Conservation (phyloP, 2,113 vertebrate genomes). For the Plestiodon gilberti region DNA sequence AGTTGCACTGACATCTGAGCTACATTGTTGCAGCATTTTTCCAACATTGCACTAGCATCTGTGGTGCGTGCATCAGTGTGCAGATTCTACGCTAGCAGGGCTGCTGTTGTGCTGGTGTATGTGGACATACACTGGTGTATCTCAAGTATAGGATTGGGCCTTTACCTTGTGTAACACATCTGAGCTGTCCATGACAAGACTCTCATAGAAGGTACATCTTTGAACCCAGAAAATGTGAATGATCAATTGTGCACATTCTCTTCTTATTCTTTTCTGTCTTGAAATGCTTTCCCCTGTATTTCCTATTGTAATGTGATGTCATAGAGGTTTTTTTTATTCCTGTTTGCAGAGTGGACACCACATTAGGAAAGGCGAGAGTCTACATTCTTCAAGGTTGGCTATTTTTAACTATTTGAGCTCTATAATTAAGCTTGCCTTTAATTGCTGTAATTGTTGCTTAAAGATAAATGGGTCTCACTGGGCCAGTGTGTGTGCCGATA, state of each 20-base stretch:
- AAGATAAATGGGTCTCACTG: background rate
- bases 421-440: conserved; percentile 4
- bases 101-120: too few relatives aligned
- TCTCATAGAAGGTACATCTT: background rate
- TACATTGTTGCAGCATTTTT: too few relatives aligned
- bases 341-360: background rate
- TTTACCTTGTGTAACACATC: background rate
- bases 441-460: conserved; percentile 8
- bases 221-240: conserved; percentile 3
- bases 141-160: too few relatives aligned
- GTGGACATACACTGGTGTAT: too few relatives aligned
- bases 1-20: too few relatives aligned
- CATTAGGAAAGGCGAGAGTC: background rate
- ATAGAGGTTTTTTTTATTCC: background rate
- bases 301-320: background rate
- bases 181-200: background rate
- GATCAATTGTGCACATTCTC: background rate
- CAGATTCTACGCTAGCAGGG: too few relatives aligned
- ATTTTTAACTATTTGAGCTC: conserved; percentile 8
- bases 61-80: too few relatives aligned
- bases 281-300: background rate
- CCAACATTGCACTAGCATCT: too few relatives aligned
- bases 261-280: background rate
- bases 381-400: background rate
- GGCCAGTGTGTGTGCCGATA: background rate